Conservation (phyloP, 64 coral and sea anemone genomes). For the Catalaphyllia jardinei region DNA sequence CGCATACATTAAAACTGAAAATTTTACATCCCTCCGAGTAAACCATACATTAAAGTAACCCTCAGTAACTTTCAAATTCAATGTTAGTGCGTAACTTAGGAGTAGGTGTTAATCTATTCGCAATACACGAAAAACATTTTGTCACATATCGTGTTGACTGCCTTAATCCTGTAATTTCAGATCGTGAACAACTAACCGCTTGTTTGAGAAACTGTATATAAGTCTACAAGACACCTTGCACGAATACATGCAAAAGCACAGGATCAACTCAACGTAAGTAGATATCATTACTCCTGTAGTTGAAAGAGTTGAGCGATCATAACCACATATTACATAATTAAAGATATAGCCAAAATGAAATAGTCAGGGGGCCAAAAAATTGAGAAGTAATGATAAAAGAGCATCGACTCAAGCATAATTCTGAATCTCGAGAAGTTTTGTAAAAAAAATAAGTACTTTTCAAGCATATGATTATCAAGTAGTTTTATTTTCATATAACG, state of each 20-base stretch:
- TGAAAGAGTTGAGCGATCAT: neutral
- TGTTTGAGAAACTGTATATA: neutral
- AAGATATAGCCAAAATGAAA: neutral
- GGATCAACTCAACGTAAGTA: constrained; percentile 29
- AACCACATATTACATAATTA: neutral
- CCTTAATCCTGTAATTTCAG: constrained; percentile 7
- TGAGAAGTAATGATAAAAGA: no score
- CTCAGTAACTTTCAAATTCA: no score
- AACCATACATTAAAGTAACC: no score
- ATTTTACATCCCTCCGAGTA: no score
- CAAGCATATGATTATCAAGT: no score
- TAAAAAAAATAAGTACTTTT: no score
- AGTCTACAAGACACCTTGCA: neutral
- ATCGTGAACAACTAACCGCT: neutral
- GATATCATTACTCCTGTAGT: neutral
- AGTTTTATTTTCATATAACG: no score
- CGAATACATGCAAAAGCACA: neutral
- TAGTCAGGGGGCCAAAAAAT: no score
- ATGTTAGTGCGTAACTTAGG: neutral
- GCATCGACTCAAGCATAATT: no score
- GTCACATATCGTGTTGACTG: neutral
- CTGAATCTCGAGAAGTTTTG: no score
- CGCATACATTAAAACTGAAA: no score
- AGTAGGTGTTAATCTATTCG: neutral
- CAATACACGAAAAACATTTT: neutral